These are phyloP conservation scores for Maniola jurtina DNA, from an alignment of 1,140 invertebrate genomes.

Conservation along the genomic window DNA sequence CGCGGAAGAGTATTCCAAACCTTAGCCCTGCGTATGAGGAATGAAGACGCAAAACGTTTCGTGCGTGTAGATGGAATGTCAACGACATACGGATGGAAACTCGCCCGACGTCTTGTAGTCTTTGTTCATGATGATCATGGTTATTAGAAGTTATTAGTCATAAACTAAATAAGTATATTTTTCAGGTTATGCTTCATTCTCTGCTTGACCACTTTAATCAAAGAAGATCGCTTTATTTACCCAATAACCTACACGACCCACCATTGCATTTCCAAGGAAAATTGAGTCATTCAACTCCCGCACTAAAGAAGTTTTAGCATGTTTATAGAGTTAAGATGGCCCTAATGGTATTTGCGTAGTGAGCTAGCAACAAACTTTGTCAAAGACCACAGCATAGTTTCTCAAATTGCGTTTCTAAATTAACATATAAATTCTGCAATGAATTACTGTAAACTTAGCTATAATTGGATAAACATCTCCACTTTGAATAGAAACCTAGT, in stretches of 20 bases:
- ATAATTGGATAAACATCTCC: too few species aligned
- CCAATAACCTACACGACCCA: not conserved
- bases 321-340: slow-evolving; percentile 8
- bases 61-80: too few species aligned
- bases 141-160: too few species aligned
- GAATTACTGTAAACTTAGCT: too few species aligned
- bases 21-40: too few species aligned
- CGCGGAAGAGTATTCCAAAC: too few species aligned
- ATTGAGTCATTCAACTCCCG: slow-evolving; percentile 8
- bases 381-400: not conserved
- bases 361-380: not conserved
- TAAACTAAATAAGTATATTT: not conserved
- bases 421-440: not conserved
- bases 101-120: too few species aligned
- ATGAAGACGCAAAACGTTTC: too few species aligned
- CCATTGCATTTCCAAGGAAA: slow-evolving; percentile 4
- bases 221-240: slow-evolving; percentile 4
- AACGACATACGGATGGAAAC: too few species aligned
- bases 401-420: not conserved
- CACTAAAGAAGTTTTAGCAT: slow-evolving; percentile 8
- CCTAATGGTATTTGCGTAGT: not conserved
- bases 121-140: too few species aligned
- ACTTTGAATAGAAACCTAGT: too few species aligned
- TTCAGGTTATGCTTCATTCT: not conserved
- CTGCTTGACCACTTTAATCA: not conserved